These are phyloP conservation scores for Acrobasis suavella DNA, from an alignment of 2,888 invertebrate genomes.

Conservation along the genomic window DNA sequence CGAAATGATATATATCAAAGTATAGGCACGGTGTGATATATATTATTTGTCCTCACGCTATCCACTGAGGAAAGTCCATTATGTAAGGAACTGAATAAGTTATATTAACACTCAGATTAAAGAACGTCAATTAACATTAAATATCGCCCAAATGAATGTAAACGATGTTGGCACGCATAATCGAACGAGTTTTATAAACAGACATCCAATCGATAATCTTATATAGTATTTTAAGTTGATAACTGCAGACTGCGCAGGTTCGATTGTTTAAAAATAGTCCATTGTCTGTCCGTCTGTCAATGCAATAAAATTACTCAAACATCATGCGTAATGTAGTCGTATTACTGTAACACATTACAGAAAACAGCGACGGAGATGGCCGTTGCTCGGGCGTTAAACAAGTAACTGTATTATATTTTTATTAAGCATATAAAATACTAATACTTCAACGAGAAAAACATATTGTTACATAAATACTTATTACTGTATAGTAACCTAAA, in stretches of 20 bases:
- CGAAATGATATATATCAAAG: not conserved
- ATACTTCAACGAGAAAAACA: too few relatives aligned
- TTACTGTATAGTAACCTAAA: too few relatives aligned
- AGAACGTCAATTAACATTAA: too few relatives aligned
- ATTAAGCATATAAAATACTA: too few relatives aligned
- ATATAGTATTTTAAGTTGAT: conserved; percentile 28
- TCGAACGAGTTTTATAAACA: conserved; percentile 29
- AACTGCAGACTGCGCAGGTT: conserved; percentile 25
- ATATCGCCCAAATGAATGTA: not conserved
- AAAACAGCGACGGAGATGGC: not conserved
- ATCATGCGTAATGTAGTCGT: conserved; percentile 5
- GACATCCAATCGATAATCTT: conserved; percentile 28
- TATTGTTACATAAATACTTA: too few relatives aligned
- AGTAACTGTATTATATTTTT: not conserved
- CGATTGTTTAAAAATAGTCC: conserved; percentile 35
- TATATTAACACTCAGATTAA: conserved; percentile 13
- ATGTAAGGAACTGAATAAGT: conserved; percentile 5
- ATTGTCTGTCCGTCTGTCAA: conserved; percentile 31
- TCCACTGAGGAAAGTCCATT: conserved; percentile 6
- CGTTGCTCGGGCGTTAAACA: not conserved
- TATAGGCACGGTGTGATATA: too few relatives aligned
- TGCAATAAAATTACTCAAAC: conserved; percentile 15
- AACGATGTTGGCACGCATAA: not conserved
- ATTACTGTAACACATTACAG: not conserved
- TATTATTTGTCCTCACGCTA: too few relatives aligned